Base-by-base conservation (phyloP, 2,888 invertebrate genomes). In the Leuctra nigra region DNA sequence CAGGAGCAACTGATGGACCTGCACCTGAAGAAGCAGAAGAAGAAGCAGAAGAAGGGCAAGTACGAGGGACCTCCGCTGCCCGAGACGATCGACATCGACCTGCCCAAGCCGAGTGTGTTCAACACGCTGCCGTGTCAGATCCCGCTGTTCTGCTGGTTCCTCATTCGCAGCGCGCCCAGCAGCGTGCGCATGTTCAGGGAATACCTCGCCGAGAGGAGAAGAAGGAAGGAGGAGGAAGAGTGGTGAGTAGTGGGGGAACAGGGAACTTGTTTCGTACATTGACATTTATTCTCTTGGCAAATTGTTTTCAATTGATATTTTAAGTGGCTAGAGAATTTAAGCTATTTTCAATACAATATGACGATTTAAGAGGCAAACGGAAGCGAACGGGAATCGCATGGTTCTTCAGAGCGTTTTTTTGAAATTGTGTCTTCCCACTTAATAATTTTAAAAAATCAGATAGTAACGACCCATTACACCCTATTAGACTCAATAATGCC, bases 91-190 rank as follows among this genome's bases (percentile, higher is more conserved):
- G 84, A 63, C 70, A 86, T 48, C 62, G 77, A 64, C 29, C 63
- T 69, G 35, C 68, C 69, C 24, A 68, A 65, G 58, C 71, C 71
- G 14, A 70, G 72, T 61, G 61, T 72, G 25, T 66, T 77, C 67
- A 84, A 92, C 67, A 91, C 91, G 1, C 72, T 92, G 64, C 93
- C 92, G 0, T 84, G 89, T 68, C 92, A 92, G 77, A 82, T 91
- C 67, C 87, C 88, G 0, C 70, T 82, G 62, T 78, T 82, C 62
- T 72, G 84, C 25, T 85, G 84, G 81, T 61, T 62, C 41, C 52
- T 60, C 7, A 36, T 63, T 18, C 57, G 53, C 1, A 47, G 54
- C 13, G 55, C 52, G 29, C 61, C 63, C 20, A 23, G 38, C 1
- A 59, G 55, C 33, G 56, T 59, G 3, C 24, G 23, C 24, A 24